These are phyloP conservation scores for Scomber colias DNA, from an alignment of 2,113 vertebrate genomes.

Conservation along the genomic window DNA sequence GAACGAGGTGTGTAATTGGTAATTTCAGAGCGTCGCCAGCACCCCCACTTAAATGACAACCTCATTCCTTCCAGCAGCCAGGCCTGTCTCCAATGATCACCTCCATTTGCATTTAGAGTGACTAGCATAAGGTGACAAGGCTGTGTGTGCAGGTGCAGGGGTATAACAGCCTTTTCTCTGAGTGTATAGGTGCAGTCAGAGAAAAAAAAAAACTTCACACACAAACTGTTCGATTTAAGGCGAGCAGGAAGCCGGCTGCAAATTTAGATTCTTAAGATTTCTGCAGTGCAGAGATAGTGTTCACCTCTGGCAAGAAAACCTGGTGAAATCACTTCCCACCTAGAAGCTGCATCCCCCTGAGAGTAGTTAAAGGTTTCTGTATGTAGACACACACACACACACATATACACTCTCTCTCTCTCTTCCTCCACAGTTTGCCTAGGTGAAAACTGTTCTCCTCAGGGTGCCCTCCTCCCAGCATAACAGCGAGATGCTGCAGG, in stretches of 20 bases:
- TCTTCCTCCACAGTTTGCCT: constrained; percentile 24
- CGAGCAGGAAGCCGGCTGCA: constrained; percentile 15
- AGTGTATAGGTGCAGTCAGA: constrained; percentile 21
- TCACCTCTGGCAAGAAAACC: constrained; percentile 4
- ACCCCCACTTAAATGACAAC: constrained; percentile 84
- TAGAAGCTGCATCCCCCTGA: constrained; percentile 4
- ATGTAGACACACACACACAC: constrained; percentile 7
- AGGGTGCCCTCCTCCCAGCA: constrained; percentile 32
- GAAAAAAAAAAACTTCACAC: constrained; percentile 6
- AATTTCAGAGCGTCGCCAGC: constrained; percentile 81
- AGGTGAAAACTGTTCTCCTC: constrained; percentile 41
- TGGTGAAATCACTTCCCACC: constrained; percentile 20
- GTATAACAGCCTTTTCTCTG: constrained; percentile 25
- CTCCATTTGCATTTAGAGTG: constrained; percentile 84
- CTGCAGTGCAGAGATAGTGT: constrained; percentile 38
- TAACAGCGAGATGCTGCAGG: constrained; percentile 33
- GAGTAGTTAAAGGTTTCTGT: constrained; percentile 18
- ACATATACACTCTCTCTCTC: not conserved
- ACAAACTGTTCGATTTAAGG: constrained; percentile 26
- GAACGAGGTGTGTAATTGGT: constrained; percentile 82
- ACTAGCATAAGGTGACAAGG: constrained; percentile 68
- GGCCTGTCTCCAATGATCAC: constrained; percentile 76
- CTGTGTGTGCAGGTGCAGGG: not conserved
- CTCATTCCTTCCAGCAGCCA: constrained; percentile 80
- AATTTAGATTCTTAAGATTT: constrained; percentile 42